These are phyloP conservation scores for Coelopa pilipes DNA, from an alignment of 2,888 invertebrate genomes.

Conservation along the genomic window DNA sequence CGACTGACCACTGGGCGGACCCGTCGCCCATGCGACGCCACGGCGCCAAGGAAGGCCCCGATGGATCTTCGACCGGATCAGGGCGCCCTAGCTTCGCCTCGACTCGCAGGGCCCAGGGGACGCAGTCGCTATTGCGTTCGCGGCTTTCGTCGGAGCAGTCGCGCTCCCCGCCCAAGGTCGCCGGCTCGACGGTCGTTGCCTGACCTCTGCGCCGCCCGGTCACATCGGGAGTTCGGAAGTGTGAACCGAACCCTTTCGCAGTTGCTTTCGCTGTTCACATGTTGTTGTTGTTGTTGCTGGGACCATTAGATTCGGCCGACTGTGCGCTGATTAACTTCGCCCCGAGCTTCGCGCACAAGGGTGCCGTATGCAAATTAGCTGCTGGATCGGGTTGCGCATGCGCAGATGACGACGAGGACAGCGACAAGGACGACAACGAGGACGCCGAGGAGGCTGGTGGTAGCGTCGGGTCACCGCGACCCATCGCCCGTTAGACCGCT, in stretches of 20 bases:
- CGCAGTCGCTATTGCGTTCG: no score
- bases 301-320: background rate
- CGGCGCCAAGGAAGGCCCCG: no score
- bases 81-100: no score
- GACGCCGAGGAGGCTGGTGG: no score
- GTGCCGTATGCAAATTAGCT: background rate
- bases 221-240: background rate
- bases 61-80: no score
- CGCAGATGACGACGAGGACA: background rate
- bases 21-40: no score
- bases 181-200: no score
- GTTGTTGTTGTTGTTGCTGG: background rate
- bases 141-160: no score
- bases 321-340: slow-evolving; percentile 12
- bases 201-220: background rate
- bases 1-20: no score
- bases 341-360: background rate
- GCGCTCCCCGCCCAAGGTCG: no score
- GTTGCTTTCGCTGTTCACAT: background rate
- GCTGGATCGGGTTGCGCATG: background rate
- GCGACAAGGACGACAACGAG: no score
- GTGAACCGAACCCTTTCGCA: background rate
- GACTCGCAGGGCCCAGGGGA: no score
- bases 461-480: slow-evolving; percentile 2
- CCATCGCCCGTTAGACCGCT: background rate